phyloP scores from a whole-genome alignment of 2,888 invertebrate genomes.

The Meliscaeva auricollis region DNA sequence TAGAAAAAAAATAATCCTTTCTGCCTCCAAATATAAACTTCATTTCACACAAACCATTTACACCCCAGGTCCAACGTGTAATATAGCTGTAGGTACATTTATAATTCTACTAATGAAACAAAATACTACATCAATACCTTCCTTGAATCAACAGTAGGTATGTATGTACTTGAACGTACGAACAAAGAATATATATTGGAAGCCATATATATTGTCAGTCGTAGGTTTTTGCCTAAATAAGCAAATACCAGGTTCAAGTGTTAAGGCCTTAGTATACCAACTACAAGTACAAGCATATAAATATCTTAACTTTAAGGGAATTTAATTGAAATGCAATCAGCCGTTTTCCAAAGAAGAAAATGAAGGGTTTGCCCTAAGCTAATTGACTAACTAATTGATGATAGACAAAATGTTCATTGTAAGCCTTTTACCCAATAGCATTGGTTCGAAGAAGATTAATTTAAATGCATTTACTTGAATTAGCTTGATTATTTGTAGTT shows the following conservation, averaged over 20 bases:
- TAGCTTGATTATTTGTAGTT: slow-evolving; percentile 10
- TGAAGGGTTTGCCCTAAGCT: slow-evolving; percentile 19
- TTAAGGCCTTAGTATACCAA: neutral
- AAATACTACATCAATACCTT: slow-evolving; percentile 16
- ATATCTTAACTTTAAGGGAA: slow-evolving; percentile 2
- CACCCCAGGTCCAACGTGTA: no score
- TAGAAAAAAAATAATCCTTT: no score
- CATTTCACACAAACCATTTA: no score
- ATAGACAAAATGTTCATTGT: slow-evolving; percentile 29
- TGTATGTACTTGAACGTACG: no score
- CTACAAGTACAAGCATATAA: neutral
- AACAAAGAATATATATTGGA: slow-evolving; percentile 43
- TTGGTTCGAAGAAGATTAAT: slow-evolving; percentile 8
- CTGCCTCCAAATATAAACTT: no score
- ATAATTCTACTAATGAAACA: slow-evolving; percentile 16
- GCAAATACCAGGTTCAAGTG: slow-evolving; percentile 27
- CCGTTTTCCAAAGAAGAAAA: neutral
- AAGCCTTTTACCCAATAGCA: neutral
- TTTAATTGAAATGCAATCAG: slow-evolving; percentile 31
- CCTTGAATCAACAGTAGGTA: slow-evolving; percentile 31
- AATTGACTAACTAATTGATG: slow-evolving; percentile 47
- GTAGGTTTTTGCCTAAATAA: slow-evolving; percentile 22
- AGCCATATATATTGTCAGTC: slow-evolving; percentile 41
- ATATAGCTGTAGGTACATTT: no score
- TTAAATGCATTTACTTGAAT: slow-evolving; percentile 25